These are phyloP conservation scores for Apamea epomidion DNA, from an alignment of 2,888 invertebrate genomes.

Conservation along the genomic window DNA sequence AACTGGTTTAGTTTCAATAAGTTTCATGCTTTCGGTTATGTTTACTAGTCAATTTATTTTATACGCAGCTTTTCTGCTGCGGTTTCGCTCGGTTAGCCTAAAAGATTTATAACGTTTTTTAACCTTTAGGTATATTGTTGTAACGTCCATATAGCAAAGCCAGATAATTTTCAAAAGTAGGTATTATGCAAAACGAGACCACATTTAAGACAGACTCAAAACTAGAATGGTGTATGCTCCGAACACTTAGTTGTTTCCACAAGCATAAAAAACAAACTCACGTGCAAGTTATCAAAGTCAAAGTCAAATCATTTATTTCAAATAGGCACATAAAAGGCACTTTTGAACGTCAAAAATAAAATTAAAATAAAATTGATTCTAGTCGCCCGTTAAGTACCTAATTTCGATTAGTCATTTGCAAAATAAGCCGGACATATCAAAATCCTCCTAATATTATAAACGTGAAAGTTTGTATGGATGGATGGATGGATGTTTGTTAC, in stretches of 20 bases:
- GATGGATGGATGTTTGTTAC: no score
- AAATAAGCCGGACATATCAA: neutral
- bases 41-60: slow-evolving; percentile 3
- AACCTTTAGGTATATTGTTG: no score
- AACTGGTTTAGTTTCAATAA: slow-evolving; percentile 17
- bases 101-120: neutral
- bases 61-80: neutral
- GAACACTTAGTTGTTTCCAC: neutral
- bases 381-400: no score
- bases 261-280: neutral
- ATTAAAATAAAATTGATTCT: no score
- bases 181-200: neutral
- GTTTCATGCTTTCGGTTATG: neutral
- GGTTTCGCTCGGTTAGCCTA: neutral
- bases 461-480: no score
- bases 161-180: neutral
- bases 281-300: no score
- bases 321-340: no score
- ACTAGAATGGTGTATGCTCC: neutral
- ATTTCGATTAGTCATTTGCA: neutral
- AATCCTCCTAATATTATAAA: no score
- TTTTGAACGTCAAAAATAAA: no score
- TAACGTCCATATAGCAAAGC: neutral
- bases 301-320: no score
- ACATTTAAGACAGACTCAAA: slow-evolving; percentile 1